A percentile compares a stretch with the other conserved stretches of the same genome.
Evolutionary conservation across 2,797 vertebrate genomes (phyloP).

Genomic region (Cyclopterus lumpus): DNA sequence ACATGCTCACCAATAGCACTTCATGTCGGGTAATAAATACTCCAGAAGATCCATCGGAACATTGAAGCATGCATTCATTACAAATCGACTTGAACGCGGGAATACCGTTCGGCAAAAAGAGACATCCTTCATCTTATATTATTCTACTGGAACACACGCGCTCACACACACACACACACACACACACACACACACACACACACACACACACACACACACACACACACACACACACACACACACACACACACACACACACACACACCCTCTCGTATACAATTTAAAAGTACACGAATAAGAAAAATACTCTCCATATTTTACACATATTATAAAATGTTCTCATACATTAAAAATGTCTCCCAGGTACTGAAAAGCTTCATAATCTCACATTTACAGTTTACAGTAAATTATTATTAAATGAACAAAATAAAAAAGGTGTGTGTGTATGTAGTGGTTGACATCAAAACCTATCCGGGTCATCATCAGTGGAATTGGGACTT

Average conservation of each 20-base stretch:
- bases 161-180: too few species aligned
- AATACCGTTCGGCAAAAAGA: not conserved
- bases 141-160: not conserved
- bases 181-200: too few species aligned
- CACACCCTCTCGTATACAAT: slow-evolving; percentile 69
- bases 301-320: slow-evolving; percentile 83
- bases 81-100: not conserved
- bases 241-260: too few species aligned
- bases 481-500: not conserved
- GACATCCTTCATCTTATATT: slow-evolving; percentile 5
- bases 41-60: slow-evolving; percentile 5
- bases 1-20: slow-evolving; percentile 8
- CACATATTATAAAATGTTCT: slow-evolving; percentile 78
- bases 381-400: slow-evolving; percentile 59
- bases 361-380: slow-evolving; percentile 67
- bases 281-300: slow-evolving; percentile 82
- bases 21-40: not conserved
- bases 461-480: not conserved
- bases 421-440: not conserved
- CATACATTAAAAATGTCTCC: slow-evolving; percentile 69
- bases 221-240: not conserved
- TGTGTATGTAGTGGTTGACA: not conserved
- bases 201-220: too few species aligned
- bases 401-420: slow-evolving; percentile 19
- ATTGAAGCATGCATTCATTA: slow-evolving; percentile 14